A percentile compares a stretch with the other conserved stretches of the same genome.
Conservation (phyloP, 2,113 vertebrate genomes). For the Alouatta palliata region DNA sequence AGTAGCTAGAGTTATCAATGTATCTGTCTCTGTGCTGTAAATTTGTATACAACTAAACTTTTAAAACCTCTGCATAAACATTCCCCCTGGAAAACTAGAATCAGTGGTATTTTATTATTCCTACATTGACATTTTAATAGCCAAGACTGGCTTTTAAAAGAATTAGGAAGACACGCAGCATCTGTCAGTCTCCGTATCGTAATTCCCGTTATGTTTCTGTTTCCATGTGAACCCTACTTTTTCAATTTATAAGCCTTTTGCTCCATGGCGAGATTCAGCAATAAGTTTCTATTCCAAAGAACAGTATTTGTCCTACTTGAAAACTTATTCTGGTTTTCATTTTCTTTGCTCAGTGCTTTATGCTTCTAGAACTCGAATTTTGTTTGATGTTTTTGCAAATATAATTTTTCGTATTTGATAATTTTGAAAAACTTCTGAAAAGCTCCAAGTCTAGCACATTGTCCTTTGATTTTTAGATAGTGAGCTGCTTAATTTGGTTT, state of each 20-base stretch:
- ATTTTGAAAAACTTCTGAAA: not conserved
- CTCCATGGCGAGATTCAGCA: slow-evolving; percentile 43
- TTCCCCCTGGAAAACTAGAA: not conserved
- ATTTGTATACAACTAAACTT: not conserved
- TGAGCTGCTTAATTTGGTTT: not conserved
- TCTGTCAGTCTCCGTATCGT: not conserved
- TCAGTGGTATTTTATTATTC: not conserved
- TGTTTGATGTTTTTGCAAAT: not conserved
- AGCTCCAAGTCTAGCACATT: not conserved
- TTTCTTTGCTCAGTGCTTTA: not conserved
- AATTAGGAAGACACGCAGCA: not conserved
- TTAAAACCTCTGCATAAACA: not conserved
- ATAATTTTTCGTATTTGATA: not conserved
- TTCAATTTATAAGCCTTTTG: slow-evolving; percentile 50
- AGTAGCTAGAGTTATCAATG: not conserved
- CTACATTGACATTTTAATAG: not conserved
- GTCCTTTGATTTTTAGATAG: not conserved
- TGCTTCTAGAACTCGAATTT: not conserved
- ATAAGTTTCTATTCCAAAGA: slow-evolving; percentile 65
- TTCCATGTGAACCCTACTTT: slow-evolving; percentile 66
- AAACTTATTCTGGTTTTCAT: not conserved
- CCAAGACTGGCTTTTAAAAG: not conserved
- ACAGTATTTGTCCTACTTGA: slow-evolving; percentile 46
- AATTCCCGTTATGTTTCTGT: slow-evolving; percentile 60
- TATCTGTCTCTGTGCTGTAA: not conserved